These are phyloP conservation scores for Semicossyphus pulcher DNA, from an alignment of 2,113 vertebrate species.

Conservation along the genomic window DNA sequence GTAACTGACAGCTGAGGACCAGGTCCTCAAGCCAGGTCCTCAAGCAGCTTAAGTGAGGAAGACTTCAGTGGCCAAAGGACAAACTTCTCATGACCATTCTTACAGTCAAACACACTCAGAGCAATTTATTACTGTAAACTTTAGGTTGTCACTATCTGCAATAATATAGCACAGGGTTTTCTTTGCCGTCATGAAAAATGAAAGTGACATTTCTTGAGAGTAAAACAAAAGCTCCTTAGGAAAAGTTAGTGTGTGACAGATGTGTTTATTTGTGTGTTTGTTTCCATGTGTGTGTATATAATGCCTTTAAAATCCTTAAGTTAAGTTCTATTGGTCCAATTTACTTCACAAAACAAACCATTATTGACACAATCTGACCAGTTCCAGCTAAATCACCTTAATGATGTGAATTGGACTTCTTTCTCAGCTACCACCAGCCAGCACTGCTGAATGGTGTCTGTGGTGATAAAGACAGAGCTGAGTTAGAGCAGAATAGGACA, in stretches of 20 bases:
- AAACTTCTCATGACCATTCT: slow-evolving; percentile 14
- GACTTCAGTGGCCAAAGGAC: slow-evolving; percentile 9
- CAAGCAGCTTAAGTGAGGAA: not conserved
- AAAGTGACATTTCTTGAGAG: slow-evolving; percentile 25
- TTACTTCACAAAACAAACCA: too few species aligned
- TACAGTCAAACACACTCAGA: slow-evolving; percentile 10
- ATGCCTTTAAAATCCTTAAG: too few species aligned
- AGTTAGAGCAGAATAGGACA: slow-evolving; percentile 59
- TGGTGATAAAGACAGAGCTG: slow-evolving; percentile 35
- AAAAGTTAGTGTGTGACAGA: too few species aligned
- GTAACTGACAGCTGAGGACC: slow-evolving; percentile 46
- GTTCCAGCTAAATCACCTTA: too few species aligned
- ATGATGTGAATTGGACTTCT: too few species aligned
- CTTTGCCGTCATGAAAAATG: too few species aligned
- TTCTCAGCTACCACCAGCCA: too few species aligned
- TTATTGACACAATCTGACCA: too few species aligned
- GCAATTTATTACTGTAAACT: not conserved
- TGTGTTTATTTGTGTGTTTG: too few species aligned
- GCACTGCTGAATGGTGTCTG: slow-evolving; percentile 38
- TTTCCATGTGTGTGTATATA: not conserved
- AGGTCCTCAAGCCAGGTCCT: too few species aligned
- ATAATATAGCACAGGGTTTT: not conserved
- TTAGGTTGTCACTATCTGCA: not conserved
- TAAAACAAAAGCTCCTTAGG: slow-evolving; percentile 24
- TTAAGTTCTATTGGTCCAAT: too few species aligned